phyloP scores from a whole-genome alignment of 2,797 vertebrate genomes.

The Pantherophis vulpinus region DNA sequence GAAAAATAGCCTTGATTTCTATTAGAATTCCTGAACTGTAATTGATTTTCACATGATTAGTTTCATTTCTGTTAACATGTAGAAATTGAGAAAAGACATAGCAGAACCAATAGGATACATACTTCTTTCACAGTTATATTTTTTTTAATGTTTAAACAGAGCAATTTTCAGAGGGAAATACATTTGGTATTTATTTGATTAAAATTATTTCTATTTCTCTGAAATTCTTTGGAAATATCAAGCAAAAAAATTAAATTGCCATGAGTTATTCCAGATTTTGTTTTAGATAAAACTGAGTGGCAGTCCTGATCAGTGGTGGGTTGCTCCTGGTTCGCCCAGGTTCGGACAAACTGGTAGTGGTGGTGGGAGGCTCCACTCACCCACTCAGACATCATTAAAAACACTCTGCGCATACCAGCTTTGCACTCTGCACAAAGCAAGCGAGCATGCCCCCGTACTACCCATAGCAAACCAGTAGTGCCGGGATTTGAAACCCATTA shows the following conservation, averaged over 20 bases:
- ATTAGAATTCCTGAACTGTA: not conserved
- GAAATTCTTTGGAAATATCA: not conserved
- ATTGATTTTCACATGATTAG: not conserved
- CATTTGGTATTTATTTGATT: not conserved
- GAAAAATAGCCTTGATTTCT: not conserved
- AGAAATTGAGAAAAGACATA: not conserved
- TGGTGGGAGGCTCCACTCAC: too few species aligned
- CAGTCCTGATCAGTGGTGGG: not conserved
- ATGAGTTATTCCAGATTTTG: not conserved
- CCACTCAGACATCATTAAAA: too few species aligned
- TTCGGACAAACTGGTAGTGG: too few species aligned
- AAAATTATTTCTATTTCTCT: not conserved
- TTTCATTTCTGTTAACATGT: not conserved
- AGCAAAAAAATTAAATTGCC: not conserved
- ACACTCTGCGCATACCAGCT: too few species aligned
- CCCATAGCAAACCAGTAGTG: too few species aligned
- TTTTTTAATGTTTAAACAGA: not conserved
- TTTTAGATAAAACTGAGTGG: not conserved
- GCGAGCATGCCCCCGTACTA: too few species aligned
- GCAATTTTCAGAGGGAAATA: not conserved
- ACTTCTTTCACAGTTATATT: not conserved
- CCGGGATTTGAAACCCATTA: too few species aligned
- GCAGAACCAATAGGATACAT: not conserved
- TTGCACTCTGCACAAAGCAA: too few species aligned
- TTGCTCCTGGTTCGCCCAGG: too few species aligned